These are phyloP conservation scores for Mustelus asterias DNA, from an alignment of 2,113 vertebrate genomes.

Conservation along the genomic window DNA sequence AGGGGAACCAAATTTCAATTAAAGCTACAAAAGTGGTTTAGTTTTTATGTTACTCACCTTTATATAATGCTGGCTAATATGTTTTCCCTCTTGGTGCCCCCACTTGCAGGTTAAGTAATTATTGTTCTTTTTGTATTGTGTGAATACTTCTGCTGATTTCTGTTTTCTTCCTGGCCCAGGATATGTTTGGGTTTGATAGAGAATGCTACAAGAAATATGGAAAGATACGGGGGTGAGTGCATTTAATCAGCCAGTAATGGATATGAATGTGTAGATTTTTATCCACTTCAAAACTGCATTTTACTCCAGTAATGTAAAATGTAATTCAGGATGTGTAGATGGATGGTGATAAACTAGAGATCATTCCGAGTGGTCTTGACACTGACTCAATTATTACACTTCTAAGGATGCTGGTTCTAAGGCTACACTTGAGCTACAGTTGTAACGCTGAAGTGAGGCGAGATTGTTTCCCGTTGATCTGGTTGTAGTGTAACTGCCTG, in stretches of 20 bases:
- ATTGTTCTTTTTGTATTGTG: too few relatives aligned
- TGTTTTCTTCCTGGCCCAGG: slow-evolving; percentile 51
- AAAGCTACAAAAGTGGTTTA: background rate
- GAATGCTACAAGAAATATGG: slow-evolving; percentile 68
- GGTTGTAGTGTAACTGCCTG: too few relatives aligned
- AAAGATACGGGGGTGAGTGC: slow-evolving; percentile 68
- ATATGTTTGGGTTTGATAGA: slow-evolving; percentile 52
- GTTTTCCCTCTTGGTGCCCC: background rate
- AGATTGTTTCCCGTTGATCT: too few relatives aligned
- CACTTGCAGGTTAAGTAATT: background rate
- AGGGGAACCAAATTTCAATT: background rate
- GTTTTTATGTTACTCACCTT: background rate
- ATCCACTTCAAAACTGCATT: background rate
- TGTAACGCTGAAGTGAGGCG: too few relatives aligned
- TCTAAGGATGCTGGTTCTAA: background rate
- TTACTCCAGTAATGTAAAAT: background rate
- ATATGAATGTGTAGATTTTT: background rate
- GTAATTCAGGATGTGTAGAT: background rate
- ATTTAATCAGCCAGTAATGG: background rate
- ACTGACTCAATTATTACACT: background rate
- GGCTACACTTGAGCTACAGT: too few relatives aligned
- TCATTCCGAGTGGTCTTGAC: background rate
- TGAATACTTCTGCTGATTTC: too few relatives aligned
- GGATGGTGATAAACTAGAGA: too few relatives aligned
- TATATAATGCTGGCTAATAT: background rate